Evolutionary conservation across 2,113 vertebrate genomes (phyloP), one percentile per base, ranked within the genome.

Genomic region (Hydrolagus affinis): DNA sequence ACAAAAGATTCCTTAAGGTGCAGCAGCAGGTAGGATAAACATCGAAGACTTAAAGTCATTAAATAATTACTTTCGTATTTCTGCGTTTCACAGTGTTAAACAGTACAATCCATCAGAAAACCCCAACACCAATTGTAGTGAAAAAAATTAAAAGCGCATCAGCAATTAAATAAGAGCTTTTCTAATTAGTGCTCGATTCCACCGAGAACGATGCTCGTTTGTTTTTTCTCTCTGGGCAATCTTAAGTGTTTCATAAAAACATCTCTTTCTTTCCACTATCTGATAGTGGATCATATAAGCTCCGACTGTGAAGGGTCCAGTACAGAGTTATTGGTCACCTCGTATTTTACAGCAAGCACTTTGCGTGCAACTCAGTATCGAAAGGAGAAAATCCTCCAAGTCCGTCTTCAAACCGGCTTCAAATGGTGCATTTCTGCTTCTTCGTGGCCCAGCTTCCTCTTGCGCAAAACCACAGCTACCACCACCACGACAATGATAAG

Each of bases 161-260:
- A 68, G 64, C 78, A 68, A 66, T 83, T 15, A 62, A n/a, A 30
- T 30, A 17, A 80, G 21, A 68, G 3, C 0, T 30, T 68, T 66
- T 83, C 25, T 23, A 32, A 83, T 66, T 83, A 85, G 75, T 92
- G 90, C 87, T 86, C 44, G 86, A 89, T 86, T 89, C 89, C 89
- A 91, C 86, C 89, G 17, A 74, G 70, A 69, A 85, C 88, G 86
- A 89, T 87, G 3, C 87, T 89, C 86, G 30, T 12, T n/a, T 28
- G 62, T 23, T 66, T 83, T 28, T 11, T 32, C 64, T 32, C 64
- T 19, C 1, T 66, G 25, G 78, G 11, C 11, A 66, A 30, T 8
- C 62, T 59, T 56, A 30, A 73, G 21, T 86, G 94, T 94, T 95
- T 95, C 94, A 92, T 15, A 93, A 93, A 94, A 96, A 95, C 93